These are phyloP conservation scores for Falcunculus frontatus DNA, from an alignment of 2,113 vertebrate species.

Conservation along the genomic window DNA sequence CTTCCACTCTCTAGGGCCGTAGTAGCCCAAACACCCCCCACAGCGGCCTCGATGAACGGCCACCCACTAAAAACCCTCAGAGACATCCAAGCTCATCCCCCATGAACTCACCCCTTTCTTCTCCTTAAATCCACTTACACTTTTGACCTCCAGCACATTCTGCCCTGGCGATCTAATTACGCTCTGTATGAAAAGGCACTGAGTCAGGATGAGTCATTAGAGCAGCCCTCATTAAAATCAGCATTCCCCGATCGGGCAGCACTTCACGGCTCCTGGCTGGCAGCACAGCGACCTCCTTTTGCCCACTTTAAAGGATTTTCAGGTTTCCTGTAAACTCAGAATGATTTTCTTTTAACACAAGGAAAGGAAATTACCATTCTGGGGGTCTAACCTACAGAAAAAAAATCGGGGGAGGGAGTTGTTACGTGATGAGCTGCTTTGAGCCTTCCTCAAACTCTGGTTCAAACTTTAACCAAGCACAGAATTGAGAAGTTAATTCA, in stretches of 20 bases:
- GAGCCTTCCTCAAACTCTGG: neutral
- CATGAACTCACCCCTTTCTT: neutral
- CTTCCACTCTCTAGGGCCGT: fast-evolving
- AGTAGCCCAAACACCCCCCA: neutral
- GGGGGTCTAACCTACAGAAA: neutral
- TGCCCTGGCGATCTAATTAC: neutral
- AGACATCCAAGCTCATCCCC: neutral
- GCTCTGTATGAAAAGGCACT: neutral
- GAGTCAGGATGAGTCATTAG: conserved; percentile 13
- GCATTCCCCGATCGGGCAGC: neutral
- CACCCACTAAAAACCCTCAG: too few species aligned
- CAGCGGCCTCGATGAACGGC: neutral
- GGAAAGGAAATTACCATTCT: neutral
- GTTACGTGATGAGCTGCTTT: neutral
- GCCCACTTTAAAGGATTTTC: neutral
- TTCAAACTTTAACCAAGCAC: neutral
- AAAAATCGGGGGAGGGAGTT: neutral
- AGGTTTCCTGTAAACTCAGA: neutral
- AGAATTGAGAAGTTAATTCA: neutral
- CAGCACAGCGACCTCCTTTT: neutral
- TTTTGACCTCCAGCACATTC: neutral
- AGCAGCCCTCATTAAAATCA: neutral
- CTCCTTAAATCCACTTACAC: neutral
- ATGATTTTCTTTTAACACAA: neutral
- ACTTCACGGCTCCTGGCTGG: neutral